These are phyloP conservation scores for Oxyscelio sp. DNA, from an alignment of 2,888 invertebrate species.

Conservation along the genomic window DNA sequence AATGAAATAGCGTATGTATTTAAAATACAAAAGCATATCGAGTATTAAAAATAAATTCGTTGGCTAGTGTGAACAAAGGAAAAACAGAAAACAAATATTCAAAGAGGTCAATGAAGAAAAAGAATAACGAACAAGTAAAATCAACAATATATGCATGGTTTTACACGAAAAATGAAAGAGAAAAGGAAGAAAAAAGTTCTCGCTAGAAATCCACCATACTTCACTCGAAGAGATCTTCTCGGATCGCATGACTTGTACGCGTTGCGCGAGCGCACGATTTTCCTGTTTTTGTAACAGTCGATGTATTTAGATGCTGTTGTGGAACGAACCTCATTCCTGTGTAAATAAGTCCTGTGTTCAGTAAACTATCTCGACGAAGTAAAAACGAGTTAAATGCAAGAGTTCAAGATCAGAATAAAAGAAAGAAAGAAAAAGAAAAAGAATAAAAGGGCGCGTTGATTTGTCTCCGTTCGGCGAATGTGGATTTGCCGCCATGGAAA, in stretches of 20 bases:
- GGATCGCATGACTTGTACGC: slow-evolving; percentile 34
- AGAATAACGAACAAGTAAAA: neutral
- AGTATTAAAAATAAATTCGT: slow-evolving; percentile 36
- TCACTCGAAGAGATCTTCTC: slow-evolving; percentile 40
- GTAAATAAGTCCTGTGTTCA: slow-evolving; percentile 42
- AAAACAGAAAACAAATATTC: neutral
- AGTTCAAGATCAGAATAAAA: neutral
- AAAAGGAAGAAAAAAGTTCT: neutral
- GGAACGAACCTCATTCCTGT: slow-evolving; percentile 54
- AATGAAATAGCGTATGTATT: slow-evolving; percentile 33
- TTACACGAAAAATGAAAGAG: slow-evolving; percentile 14
- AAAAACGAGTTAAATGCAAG: too few species aligned
- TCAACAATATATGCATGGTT: slow-evolving; percentile 18
- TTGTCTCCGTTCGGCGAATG: too few species aligned
- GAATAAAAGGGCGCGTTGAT: too few species aligned
- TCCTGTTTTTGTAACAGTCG: slow-evolving; percentile 60
- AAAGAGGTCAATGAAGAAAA: neutral
- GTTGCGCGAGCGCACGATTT: slow-evolving; percentile 44
- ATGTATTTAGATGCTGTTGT: slow-evolving; percentile 53
- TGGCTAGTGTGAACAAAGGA: slow-evolving; percentile 5
- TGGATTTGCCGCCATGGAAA: slow-evolving; percentile 19
- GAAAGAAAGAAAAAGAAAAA: too few species aligned
- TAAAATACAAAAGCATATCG: slow-evolving; percentile 50
- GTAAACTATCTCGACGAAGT: slow-evolving; percentile 14
- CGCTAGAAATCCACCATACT: slow-evolving; percentile 25